Base-by-base conservation (phyloP, 2,113 vertebrate species). In the Cyrtonyx montezumae region DNA sequence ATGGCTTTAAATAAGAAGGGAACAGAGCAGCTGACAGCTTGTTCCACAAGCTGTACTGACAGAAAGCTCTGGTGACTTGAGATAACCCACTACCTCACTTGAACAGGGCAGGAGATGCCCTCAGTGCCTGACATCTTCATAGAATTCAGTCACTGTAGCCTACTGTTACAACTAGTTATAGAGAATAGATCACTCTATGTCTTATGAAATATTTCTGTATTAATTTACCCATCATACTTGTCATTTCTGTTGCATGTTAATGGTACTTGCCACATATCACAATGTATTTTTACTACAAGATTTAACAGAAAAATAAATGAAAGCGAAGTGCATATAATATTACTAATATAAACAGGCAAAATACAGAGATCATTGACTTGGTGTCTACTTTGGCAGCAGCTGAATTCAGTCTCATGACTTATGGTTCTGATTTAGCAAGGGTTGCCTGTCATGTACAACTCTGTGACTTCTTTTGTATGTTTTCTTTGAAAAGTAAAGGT, bases 401-500 rank as follows among this genome's bases (percentile, higher is more conserved):
- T 59, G 69, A 66, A 84, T 85, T 71, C 84, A 83, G 46, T 84
- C 84, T 76, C 59, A 80, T 75, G 83, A 94, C 81, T 96, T 79
- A 42, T 58, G 75, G 70, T 91, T 80, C 92, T 95, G 73, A 96
- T 91, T 95, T 74, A 79, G 84, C 53, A 17, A 91, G 79, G 66
- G 63, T 80, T 94, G 46, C 73, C 68, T 7, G 0, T 86, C 63
- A 78, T 51, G 71, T 63, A 91, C 0, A 4, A 85, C 86, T 95
- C 10, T 46, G 58, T 32, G 76, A 89, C 87, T 86, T 32, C 92
- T 94, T 94, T 94, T 95, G 79, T 70, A 82, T 96, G 89, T 97
- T 98, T 97, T 98, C 96, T 96, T 97, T 97, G 79, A 96, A 94
- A 97, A 97, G 90, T 95, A 96, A 94, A 96, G 93, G 94, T 90